Conservation (phyloP, 2,113 vertebrate species). For the Nesoenas mayeri region DNA sequence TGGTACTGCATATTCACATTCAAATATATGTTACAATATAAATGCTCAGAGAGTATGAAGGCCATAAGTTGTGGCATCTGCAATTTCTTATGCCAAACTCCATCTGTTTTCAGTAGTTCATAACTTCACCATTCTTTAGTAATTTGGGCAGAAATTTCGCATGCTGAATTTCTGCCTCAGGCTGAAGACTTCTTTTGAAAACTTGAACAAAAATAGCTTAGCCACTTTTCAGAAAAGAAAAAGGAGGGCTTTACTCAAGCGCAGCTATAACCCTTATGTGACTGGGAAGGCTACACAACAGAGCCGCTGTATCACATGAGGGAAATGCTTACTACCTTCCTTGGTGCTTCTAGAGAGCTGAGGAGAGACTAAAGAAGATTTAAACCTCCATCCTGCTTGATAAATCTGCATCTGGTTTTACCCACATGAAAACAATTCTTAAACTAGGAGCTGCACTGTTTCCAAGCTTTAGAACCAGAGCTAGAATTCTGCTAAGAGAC, state of each 20-base stretch:
- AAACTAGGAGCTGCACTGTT: not conserved
- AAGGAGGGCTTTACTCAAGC: not conserved
- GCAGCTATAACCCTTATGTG: not conserved
- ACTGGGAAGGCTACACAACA: not conserved
- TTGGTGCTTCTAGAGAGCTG: not conserved
- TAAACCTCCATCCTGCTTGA: not conserved
- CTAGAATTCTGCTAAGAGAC: not conserved
- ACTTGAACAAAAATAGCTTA: constrained; percentile 47
- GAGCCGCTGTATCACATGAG: not conserved
- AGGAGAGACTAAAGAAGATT: not conserved
- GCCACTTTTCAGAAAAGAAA: not conserved
- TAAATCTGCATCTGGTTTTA: not conserved
- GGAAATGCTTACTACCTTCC: not conserved
- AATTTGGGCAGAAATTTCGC: constrained; percentile 50
- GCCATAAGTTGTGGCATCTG: not conserved
- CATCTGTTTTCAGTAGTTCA: constrained; percentile 53
- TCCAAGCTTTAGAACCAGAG: not conserved
- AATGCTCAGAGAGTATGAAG: not conserved
- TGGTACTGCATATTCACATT: not conserved
- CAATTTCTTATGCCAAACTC: constrained; percentile 22
- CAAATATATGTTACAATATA: not conserved
- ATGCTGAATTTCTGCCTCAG: constrained; percentile 36
- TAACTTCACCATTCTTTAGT: constrained; percentile 35
- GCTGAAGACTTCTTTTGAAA: constrained; percentile 45
- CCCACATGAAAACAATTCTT: not conserved